Conservation (phyloP, 2,113 vertebrate species). For the Cephalopterus ornatus region DNA sequence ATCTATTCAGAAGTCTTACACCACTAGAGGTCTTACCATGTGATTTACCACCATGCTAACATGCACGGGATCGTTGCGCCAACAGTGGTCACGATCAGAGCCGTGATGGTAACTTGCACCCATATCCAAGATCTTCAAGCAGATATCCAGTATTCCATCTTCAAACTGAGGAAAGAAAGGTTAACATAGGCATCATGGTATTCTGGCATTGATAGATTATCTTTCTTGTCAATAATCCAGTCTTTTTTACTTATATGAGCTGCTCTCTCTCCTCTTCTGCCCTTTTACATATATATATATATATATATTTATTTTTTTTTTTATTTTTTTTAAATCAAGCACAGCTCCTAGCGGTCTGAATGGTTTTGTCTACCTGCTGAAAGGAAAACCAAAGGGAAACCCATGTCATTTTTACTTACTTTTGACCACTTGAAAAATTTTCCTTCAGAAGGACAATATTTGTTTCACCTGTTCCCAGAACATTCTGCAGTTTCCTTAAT, state of each 20-base stretch:
- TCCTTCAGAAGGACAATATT: neutral
- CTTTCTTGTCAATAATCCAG: neutral
- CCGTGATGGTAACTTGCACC: conserved; percentile 44
- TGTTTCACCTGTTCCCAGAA: neutral
- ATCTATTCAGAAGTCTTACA: neutral
- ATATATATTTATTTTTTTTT: neutral
- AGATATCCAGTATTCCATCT: conserved; percentile 61
- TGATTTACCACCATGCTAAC: conserved; percentile 59
- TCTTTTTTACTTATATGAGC: neutral
- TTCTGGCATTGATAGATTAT: neutral
- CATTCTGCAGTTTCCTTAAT: neutral
- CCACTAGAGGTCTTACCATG: conserved; percentile 22
- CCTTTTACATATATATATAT: too few species aligned
- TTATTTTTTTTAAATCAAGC: neutral
- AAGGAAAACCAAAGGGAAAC: neutral
- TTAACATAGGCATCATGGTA: neutral
- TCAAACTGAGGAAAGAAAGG: conserved; percentile 41
- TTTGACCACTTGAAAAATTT: neutral
- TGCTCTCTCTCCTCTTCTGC: neutral
- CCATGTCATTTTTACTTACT: neutral
- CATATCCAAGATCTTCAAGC: conserved; percentile 56
- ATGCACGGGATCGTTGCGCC: conserved; percentile 53
- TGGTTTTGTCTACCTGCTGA: neutral
- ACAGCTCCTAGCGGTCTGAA: neutral
- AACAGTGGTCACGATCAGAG: conserved; percentile 38